These are phyloP conservation scores for Drosophila murphyi DNA, from an alignment of 1,140 invertebrate genomes.

Conservation along the genomic window DNA sequence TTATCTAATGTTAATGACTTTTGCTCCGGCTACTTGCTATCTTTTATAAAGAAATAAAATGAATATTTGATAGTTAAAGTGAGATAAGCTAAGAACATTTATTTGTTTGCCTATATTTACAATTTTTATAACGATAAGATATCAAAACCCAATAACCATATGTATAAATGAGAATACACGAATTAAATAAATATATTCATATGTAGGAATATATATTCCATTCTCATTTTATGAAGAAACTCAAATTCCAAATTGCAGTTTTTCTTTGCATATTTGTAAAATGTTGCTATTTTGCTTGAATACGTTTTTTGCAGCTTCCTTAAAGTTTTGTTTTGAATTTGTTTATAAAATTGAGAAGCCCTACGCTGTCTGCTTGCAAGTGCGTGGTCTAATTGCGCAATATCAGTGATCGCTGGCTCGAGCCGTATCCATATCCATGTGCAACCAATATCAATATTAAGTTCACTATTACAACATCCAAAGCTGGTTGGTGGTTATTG, in stretches of 20 bases:
- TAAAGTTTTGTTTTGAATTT: neutral
- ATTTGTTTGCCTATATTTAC: neutral
- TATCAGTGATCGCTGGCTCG: slow-evolving; percentile 10
- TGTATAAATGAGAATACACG: too few relatives aligned
- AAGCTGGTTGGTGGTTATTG: slow-evolving; percentile 24
- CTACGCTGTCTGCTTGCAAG: slow-evolving; percentile 28
- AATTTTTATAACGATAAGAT: neutral
- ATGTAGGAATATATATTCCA: too few relatives aligned
- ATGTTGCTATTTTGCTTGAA: too few relatives aligned
- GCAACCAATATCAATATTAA: slow-evolving; percentile 71
- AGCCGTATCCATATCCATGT: slow-evolving; percentile 34
- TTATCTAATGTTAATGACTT: too few relatives aligned
- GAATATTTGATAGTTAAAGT: too few relatives aligned
- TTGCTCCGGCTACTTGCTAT: too few relatives aligned
- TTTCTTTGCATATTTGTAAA: too few relatives aligned
- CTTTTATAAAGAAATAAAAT: too few relatives aligned
- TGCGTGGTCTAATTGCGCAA: slow-evolving; percentile 59
- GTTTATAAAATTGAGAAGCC: slow-evolving; percentile 32
- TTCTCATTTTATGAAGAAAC: too few relatives aligned
- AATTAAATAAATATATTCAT: too few relatives aligned
- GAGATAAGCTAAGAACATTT: neutral
- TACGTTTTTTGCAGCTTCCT: neutral
- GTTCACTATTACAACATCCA: slow-evolving; percentile 72
- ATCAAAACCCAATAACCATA: neutral
- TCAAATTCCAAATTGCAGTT: too few relatives aligned